Conservation (phyloP, 2,797 vertebrate genomes). For the Myotis pilosus region DNA sequence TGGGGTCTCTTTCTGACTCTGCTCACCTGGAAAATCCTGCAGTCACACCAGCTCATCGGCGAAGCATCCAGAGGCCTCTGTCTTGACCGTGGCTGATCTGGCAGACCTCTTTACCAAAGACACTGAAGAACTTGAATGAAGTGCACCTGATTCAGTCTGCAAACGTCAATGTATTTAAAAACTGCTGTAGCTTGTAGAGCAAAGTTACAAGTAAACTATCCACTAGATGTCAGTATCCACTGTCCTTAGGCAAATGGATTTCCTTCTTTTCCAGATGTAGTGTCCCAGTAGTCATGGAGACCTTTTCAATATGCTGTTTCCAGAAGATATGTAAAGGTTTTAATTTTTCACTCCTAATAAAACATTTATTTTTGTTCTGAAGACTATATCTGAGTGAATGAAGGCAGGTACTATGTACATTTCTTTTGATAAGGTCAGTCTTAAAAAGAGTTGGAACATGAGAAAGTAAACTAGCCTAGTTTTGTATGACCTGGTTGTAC, state of each 20-base stretch:
- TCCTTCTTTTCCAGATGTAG: neutral
- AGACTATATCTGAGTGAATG: constrained; percentile 71
- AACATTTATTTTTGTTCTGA: constrained; percentile 78
- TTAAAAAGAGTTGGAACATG: constrained; percentile 61
- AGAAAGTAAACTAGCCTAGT: constrained; percentile 60
- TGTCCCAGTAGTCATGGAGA: constrained; percentile 13
- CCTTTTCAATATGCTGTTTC: constrained; percentile 68
- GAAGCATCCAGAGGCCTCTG: constrained; percentile 96
- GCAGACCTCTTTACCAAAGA: constrained; percentile 97
- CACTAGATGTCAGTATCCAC: constrained; percentile 63
- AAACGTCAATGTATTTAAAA: neutral
- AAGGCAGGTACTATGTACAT: constrained; percentile 53
- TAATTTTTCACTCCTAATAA: constrained; percentile 78
- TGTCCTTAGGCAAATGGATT: neutral
- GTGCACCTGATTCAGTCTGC: neutral
- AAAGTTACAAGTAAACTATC: constrained; percentile 55
- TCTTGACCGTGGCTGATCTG: constrained; percentile 95
- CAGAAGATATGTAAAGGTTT: constrained; percentile 72
- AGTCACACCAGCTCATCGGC: constrained; percentile 93
- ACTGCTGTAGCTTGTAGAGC: constrained; percentile 8
- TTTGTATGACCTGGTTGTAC: constrained; percentile 72
- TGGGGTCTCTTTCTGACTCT: constrained; percentile 52
- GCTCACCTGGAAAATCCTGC: constrained; percentile 63
- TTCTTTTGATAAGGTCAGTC: constrained; percentile 41
- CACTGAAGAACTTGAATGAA: constrained; percentile 88